Evolutionary conservation across 2,888 invertebrate species (phyloP).

Genomic region (Desoria tigrina): DNA sequence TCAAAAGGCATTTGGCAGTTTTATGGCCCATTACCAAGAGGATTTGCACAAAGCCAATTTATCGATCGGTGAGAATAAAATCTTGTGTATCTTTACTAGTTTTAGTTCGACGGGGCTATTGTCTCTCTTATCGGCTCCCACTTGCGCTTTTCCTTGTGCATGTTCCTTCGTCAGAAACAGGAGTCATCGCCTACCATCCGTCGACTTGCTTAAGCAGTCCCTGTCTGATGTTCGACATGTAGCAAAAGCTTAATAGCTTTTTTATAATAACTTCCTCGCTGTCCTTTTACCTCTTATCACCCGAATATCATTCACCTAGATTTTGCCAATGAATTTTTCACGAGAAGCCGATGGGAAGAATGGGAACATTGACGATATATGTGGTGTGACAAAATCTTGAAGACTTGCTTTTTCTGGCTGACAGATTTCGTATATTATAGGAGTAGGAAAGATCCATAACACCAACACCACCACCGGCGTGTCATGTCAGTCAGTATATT

Average conservation of each 20-base stretch:
- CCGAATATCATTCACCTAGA: neutral
- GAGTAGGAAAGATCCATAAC: too few relatives aligned
- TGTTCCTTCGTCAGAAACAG: neutral
- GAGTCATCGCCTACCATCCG: neutral
- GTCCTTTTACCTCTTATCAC: conserved; percentile 4
- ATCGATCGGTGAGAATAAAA: conserved; percentile 50
- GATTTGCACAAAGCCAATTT: conserved; percentile 53
- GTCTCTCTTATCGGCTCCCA: neutral
- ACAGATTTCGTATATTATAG: too few relatives aligned
- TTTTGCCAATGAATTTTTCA: neutral
- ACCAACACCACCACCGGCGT: too few relatives aligned
- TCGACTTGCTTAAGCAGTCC: too few relatives aligned
- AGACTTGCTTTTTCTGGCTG: too few relatives aligned
- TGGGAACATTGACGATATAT: neutral
- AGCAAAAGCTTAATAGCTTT: neutral
- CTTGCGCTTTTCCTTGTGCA: neutral
- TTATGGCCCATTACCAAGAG: conserved; percentile 52
- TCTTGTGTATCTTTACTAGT: conserved; percentile 15
- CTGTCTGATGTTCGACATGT: neutral
- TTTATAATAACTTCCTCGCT: conserved; percentile 1
- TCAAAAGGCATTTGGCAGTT: conserved; percentile 51
- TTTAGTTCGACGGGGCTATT: neutral
- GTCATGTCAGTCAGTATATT: neutral
- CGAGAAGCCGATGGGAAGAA: neutral
- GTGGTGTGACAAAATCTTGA: too few relatives aligned